Percentiles rank a stretch among this genome's conserved stretches.
These are phyloP conservation scores for Dicycla oo DNA, from an alignment of 2,888 invertebrate species.

Conservation along the genomic window DNA sequence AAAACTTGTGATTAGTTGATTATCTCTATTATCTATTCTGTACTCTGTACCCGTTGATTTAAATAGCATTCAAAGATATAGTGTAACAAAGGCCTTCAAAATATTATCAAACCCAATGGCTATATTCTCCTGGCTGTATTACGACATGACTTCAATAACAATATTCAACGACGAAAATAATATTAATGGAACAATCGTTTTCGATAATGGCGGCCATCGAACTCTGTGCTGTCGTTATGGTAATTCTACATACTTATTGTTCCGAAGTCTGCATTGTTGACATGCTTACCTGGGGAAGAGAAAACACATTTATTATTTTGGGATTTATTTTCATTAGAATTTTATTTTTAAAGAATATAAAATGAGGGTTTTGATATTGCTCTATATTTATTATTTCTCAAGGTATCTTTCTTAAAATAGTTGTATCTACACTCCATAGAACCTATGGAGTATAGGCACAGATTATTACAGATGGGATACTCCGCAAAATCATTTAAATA, in stretches of 20 bases:
- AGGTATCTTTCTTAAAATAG: too few species aligned
- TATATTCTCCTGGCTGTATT: conserved; percentile 20
- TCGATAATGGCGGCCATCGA: conserved; percentile 34
- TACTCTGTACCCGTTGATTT: conserved; percentile 17
- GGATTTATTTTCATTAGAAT: not conserved
- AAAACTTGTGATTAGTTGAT: not conserved
- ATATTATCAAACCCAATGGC: conserved; percentile 10
- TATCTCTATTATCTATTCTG: not conserved
- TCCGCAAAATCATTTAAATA: too few species aligned
- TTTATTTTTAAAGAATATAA: not conserved
- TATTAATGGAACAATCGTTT: conserved; percentile 53
- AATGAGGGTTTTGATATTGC: too few species aligned
- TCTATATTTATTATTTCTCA: too few species aligned
- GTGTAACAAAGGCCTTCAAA: conserved; percentile 4
- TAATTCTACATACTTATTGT: conserved; percentile 60
- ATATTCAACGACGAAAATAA: conserved; percentile 26
- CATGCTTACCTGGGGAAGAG: conserved; percentile 64
- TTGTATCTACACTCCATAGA: too few species aligned
- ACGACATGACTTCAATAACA: conserved; percentile 38
- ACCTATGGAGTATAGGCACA: too few species aligned
- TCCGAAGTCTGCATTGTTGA: conserved; percentile 30
- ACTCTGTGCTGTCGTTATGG: conserved; percentile 36
- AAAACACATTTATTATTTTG: conserved; percentile 38
- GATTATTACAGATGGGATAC: too few species aligned
- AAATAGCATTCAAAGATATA: conserved; percentile 14